Base-by-base conservation (phyloP, 2,113 vertebrate genomes). In the Centropus bengalensis region DNA sequence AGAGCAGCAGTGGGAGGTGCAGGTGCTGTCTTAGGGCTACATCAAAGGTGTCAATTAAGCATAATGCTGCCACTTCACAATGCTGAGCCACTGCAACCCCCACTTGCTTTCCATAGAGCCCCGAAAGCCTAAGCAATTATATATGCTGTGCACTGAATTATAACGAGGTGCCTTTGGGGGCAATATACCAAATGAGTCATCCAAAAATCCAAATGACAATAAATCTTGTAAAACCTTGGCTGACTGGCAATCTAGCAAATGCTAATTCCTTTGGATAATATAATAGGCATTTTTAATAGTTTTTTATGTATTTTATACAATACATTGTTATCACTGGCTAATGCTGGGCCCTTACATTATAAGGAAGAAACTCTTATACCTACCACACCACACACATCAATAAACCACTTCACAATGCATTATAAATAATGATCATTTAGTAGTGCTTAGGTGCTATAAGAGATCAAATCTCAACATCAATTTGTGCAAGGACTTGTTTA, bases 41-140 rank as follows among this genome's bases (percentile, higher is more conserved):
- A 98, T 98, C 97, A 98, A 98, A 98, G 97, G 98, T 98, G 98
- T 98, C 97, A 97, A 96, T 97, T 98, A 97, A 98, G 96, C 96
- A 97, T 91, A 97, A 94, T 92, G 97, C 95, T 93, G 93, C 94
- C 90, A 88, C 93, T 95, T 96, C 94, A 93, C 91, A 97, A 96
- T 64, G 83, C 94, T 80, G 96, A 97, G 96, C 95, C 96, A 91
- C 93, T 1, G 24, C 96, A 94, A 89, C 97, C 97, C 97, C 96
- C 96, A 96, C 87, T 96, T 88, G 1, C 66, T 88, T 96, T 96
- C 94, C 87, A 86, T 14, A 47, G 92, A 96, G 97, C 97, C 97
- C 97, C 96, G 33, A 97, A 98, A 98, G 97, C 94, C 55, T 20
- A 47, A 96, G 96, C 80, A 92, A 94, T 96, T 93, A 95, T 91